A percentile compares a stretch with the other conserved stretches of the same genome.
Conservation (phyloP, 2,113 vertebrate genomes). For the Emberiza fucata region DNA sequence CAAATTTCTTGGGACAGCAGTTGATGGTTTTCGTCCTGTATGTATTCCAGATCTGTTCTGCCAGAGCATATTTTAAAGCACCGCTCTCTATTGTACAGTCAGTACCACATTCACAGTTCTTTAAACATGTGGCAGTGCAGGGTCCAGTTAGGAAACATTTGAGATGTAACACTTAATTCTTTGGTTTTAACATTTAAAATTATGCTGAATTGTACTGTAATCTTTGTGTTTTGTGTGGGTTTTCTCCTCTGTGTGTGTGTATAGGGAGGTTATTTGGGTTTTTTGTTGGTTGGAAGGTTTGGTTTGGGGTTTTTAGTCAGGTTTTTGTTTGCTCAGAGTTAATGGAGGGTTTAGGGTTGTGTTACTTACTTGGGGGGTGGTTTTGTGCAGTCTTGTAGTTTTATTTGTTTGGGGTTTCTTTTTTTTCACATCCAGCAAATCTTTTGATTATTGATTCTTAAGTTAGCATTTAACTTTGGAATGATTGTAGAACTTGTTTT, state of each 20-base stretch:
- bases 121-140: not conserved
- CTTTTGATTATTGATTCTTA: slow-evolving; percentile 41
- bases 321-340: not conserved
- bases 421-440: not conserved
- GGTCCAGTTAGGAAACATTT: not conserved
- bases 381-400: not conserved
- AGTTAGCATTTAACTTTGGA: slow-evolving; percentile 33
- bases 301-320: not conserved
- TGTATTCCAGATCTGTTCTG: not conserved
- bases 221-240: not conserved
- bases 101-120: not conserved
- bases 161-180: not conserved
- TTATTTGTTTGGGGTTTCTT: not conserved
- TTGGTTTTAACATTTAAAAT: not conserved
- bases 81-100: not conserved
- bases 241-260: not conserved
- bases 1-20: not conserved
- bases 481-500: slow-evolving; percentile 61
- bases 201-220: not conserved
- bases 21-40: not conserved
- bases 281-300: not conserved
- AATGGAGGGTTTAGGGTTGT: not conserved
- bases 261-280: fast-evolving
- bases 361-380: not conserved
- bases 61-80: not conserved